A percentile compares a stretch with the other conserved stretches of the same genome.
phyloP scores from a whole-genome alignment of 2,888 invertebrate species.

The Drosophila austrosaltans region DNA sequence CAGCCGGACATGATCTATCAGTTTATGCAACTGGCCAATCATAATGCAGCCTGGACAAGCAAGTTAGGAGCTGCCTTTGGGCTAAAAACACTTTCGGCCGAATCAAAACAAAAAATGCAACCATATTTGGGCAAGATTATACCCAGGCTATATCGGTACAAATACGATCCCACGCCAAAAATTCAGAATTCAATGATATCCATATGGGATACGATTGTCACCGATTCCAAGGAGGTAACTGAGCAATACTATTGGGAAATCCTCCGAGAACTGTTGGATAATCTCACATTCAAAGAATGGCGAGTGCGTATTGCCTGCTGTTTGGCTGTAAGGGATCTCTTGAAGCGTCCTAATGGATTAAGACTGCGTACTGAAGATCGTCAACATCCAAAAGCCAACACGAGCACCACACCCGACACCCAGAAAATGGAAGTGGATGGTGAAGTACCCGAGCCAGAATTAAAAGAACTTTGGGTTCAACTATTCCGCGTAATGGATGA shows the following conservation, averaged over 20 bases:
- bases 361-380: slow-evolving; percentile 80
- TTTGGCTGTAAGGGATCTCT: slow-evolving; percentile 92
- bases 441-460: slow-evolving; percentile 82
- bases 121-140: slow-evolving; percentile 93
- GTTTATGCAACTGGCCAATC: slow-evolving; percentile 97
- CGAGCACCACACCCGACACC: slow-evolving; percentile 32
- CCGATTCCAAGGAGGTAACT: slow-evolving; percentile 92
- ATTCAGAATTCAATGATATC: slow-evolving; percentile 96
- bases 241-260: slow-evolving; percentile 84
- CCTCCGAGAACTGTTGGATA: slow-evolving; percentile 90
- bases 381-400: slow-evolving; percentile 14
- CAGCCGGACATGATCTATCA: slow-evolving; percentile 97
- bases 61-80: slow-evolving; percentile 96
- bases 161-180: slow-evolving; percentile 96
- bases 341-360: slow-evolving; percentile 86
- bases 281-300: slow-evolving; percentile 94
- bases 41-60: slow-evolving; percentile 97
- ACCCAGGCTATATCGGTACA: slow-evolving; percentile 91
- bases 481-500: slow-evolving; percentile 97
- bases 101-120: slow-evolving; percentile 92
- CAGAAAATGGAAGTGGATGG: slow-evolving; percentile 62
- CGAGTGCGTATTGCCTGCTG: slow-evolving; percentile 96
- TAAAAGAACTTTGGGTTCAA: slow-evolving; percentile 87
- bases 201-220: slow-evolving; percentile 96
- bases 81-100: slow-evolving; percentile 92